Base-by-base conservation (phyloP, 2,888 invertebrate species). In the Apamea monoglypha region DNA sequence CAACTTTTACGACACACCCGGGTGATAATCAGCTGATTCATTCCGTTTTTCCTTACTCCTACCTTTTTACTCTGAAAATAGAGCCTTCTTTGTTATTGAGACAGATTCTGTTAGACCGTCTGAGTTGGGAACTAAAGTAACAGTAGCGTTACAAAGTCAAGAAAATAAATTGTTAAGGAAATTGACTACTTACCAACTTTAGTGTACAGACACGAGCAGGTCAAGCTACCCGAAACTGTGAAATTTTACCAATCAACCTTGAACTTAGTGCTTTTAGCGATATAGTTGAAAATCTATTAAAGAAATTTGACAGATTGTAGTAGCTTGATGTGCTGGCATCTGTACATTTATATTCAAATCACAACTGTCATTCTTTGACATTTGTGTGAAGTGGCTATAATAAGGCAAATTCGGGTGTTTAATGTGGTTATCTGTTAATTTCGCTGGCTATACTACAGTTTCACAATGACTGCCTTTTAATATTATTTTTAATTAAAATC, bases 21-120 rank as follows among this genome's bases (percentile, higher is more conserved):
- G 85, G 83, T 83, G 83, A 84, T 86, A 83, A 86, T 86, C 84
- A 86, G 87, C 84, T 78, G 83, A 84, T 84, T 78, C 84, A 86
- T 84, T 84, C 53, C 56, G 14, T 78, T 84, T 86, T 68, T 75
- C 86, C 74, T 84, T 74, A 80, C 72, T 68, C 32, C n/a, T 25
- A 18, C 12, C 53, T 83, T 81, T 80, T 71, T 78, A n/a, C 56
- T n/a, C n/a, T n/a, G 56, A 59, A 59, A 47, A 81, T 36, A 0
- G 36, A 40, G 47, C 47, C n/a, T 8, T 29, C 61, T 29, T 36
- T 59, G 21, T 25, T 67, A 59, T 29, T 61, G 18, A 29, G 3
- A 53, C 18, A 53, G n/a, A 79, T 71, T 53, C 21, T 32, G 50
- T 63, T 25, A 32, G 16, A 25, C n/a, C 56, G 4, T n/a, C 56